A percentile compares a stretch with the other conserved stretches of the same genome.
These are phyloP conservation scores for Tanypteryx hageni DNA, from an alignment of 2,888 invertebrate genomes.

Conservation along the genomic window DNA sequence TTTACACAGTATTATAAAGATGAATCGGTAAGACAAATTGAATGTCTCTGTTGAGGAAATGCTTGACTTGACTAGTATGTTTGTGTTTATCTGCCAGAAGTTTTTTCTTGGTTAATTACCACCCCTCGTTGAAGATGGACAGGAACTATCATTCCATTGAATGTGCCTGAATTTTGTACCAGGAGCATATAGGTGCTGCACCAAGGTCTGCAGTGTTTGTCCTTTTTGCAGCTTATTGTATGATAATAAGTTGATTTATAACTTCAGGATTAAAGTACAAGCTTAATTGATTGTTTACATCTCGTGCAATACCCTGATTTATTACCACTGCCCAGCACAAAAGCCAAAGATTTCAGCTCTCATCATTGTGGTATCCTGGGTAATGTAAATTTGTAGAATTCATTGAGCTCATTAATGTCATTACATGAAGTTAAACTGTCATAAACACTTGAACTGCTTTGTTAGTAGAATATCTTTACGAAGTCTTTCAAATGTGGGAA, in stretches of 20 bases:
- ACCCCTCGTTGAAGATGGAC: constrained; percentile 50
- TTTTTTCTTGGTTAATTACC: constrained; percentile 38
- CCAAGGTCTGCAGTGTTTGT: constrained; percentile 26
- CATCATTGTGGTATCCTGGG: constrained; percentile 60
- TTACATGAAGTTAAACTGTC: not conserved
- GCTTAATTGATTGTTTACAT: constrained; percentile 29
- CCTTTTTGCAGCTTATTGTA: not conserved
- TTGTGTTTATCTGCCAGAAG: constrained; percentile 52
- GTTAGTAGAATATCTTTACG: not conserved
- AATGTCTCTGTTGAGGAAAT: constrained; percentile 27
- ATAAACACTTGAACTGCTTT: not conserved
- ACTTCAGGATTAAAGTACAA: constrained; percentile 35
- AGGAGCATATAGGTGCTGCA: constrained; percentile 14
- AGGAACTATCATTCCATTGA: constrained; percentile 28
- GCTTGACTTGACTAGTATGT: not conserved
- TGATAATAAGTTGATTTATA: not conserved
- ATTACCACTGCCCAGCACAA: constrained; percentile 63
- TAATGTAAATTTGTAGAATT: constrained; percentile 43
- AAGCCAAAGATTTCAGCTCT: constrained; percentile 61
- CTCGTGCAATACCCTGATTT: constrained; percentile 52
- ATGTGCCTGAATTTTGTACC: constrained; percentile 21
- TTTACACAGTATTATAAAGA: constrained; percentile 55
- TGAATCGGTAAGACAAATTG: constrained; percentile 36
- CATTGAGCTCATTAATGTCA: constrained; percentile 37
- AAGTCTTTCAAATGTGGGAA: not conserved